These are phyloP conservation scores for Lampris incognitus DNA, from an alignment of 2,113 vertebrate genomes.

Conservation along the genomic window DNA sequence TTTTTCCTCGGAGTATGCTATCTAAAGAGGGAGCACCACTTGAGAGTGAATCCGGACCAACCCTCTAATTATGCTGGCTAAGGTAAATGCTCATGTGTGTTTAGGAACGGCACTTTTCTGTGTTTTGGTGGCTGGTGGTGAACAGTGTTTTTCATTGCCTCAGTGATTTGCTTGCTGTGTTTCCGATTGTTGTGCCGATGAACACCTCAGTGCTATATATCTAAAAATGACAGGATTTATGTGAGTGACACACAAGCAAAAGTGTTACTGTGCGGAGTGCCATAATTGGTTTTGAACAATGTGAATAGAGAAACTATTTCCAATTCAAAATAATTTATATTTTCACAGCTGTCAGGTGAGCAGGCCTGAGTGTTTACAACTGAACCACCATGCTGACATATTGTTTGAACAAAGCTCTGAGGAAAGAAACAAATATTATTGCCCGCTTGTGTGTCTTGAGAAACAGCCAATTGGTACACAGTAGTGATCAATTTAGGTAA, in stretches of 20 bases:
- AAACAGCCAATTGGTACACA: conserved; percentile 58
- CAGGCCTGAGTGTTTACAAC: conserved; percentile 73
- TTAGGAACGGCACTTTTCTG: neutral
- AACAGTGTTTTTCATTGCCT: neutral
- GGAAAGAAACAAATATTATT: conserved; percentile 79
- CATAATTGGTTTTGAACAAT: conserved; percentile 28
- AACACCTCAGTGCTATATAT: neutral
- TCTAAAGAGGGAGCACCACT: conserved; percentile 35
- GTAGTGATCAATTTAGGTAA: conserved; percentile 51
- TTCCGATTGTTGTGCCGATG: neutral
- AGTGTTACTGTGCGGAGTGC: neutral
- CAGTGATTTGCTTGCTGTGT: neutral
- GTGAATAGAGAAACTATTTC: conserved; percentile 22
- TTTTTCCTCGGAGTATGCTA: conserved; percentile 45
- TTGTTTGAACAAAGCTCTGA: conserved; percentile 73
- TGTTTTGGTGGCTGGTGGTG: neutral
- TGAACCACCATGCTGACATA: conserved; percentile 69
- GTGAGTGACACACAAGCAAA: neutral
- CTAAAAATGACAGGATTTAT: neutral
- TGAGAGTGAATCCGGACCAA: conserved; percentile 47
- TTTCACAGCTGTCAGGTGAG: conserved; percentile 65
- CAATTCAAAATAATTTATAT: conserved; percentile 26
- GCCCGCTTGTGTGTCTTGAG: conserved; percentile 74
- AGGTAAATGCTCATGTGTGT: conserved; percentile 60
- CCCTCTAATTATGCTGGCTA: conserved; percentile 69